Base-by-base conservation (phyloP, 2,113 vertebrate species). In the Lutjanus erythropterus region DNA sequence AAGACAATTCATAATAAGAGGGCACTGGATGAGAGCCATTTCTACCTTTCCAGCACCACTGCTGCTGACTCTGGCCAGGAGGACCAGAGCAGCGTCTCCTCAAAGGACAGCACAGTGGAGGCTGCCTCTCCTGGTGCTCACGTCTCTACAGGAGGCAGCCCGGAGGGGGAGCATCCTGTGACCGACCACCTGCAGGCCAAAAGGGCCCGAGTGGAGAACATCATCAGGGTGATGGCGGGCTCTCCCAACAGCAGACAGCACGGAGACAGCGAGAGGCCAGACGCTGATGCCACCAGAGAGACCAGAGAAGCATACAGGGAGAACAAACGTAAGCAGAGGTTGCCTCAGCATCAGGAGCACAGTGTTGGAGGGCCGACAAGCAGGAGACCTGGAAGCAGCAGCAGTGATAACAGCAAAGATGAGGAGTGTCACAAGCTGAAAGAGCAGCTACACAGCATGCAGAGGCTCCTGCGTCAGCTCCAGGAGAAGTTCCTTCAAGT, bases 151-250 rank as follows among this genome's bases (percentile, higher is more conserved):
- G 89, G 89, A 83, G 78, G 86, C 37, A 53, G 83, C 68, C 69
- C 74, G 0, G 93, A 97, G 15, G 82, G 81, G 1, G 93, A 96
- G 23, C 94, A 95, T 49, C 92, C 94, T 14, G 37, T 94, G 0
- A 78, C 92, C 1, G 95, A 97, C 64, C 95, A 97, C 49, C 73
- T 96, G 75, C 94, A 74, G 88, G 97, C 96, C 29, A 99, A 99
- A 83, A 93, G 96, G 37, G 97, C 97, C 71, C 93, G 97, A 64
- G 98, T 99, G 72, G 97, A 99, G 90, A 98, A 97, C 90, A 98
- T 98, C 47, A 93, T 98, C 83, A 94, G 88, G 83, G 96, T 97
- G 42, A 98, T 98, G 96, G 95, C 91, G 2, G 91, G 95, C 19
- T 95, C 95, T 56, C 95, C 96, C 18, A 86, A 80, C n/a, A 76